These are phyloP conservation scores for Drosophila planitibia DNA, from an alignment of 2,888 invertebrate species.

Conservation along the genomic window DNA sequence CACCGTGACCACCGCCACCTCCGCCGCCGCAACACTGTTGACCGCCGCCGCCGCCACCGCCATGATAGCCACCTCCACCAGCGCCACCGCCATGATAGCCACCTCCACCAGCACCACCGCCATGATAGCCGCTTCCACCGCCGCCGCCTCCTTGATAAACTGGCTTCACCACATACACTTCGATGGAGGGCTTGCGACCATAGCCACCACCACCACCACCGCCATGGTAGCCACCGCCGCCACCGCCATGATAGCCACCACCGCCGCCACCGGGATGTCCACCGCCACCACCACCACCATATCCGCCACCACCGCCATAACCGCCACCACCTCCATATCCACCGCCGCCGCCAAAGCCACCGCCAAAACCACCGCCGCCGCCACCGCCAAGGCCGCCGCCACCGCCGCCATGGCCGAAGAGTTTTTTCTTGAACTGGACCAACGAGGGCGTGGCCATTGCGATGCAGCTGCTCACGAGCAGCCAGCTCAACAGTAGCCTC, in stretches of 20 bases:
- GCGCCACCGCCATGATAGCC: constrained; percentile 29
- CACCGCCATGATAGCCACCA: constrained; percentile 20
- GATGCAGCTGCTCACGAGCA: constrained; percentile 57
- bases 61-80: constrained; percentile 34
- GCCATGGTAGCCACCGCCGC: constrained; percentile 32
- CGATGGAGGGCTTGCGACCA: constrained; percentile 26
- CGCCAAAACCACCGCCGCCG: constrained; percentile 43
- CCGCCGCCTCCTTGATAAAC: background rate
- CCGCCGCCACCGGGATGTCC: constrained; percentile 27
- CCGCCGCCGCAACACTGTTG: constrained; percentile 31
- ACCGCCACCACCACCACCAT: constrained; percentile 29
- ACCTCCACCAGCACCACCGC: constrained; percentile 37
- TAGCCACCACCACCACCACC: constrained; percentile 38
- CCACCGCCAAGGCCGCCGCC: constrained; percentile 33
- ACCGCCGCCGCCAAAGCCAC: constrained; percentile 38
- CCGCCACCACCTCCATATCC: constrained; percentile 34
- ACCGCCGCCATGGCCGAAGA: constrained; percentile 51
- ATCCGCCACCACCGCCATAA: constrained; percentile 26
- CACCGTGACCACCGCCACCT: constrained; percentile 21
- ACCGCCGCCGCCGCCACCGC: constrained; percentile 40
- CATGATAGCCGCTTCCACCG: constrained; percentile 38
- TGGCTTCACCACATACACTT: constrained; percentile 43
- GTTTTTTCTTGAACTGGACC: constrained; percentile 61
- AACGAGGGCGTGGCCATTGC: constrained; percentile 54
- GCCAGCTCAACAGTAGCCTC: constrained; percentile 29